Conservation (phyloP, 2,888 invertebrate genomes). For the Volucella bombylans region DNA sequence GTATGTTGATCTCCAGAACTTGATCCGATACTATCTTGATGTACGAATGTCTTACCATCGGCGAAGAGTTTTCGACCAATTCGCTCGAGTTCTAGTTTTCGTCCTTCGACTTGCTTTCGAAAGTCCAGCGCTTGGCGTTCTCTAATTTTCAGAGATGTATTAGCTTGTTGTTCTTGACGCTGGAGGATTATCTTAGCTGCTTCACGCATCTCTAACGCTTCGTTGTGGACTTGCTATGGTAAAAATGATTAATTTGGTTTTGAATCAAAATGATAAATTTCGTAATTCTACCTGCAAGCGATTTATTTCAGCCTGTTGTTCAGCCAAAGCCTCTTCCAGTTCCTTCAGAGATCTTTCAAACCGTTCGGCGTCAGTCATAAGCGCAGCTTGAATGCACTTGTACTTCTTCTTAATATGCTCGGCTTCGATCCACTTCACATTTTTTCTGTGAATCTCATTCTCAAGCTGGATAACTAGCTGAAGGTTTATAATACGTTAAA, state of each 20-base stretch:
- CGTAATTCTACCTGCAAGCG: slow-evolving; percentile 85
- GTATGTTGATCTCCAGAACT: slow-evolving; percentile 82
- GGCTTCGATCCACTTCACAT: slow-evolving; percentile 92
- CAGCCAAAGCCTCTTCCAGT: slow-evolving; percentile 86
- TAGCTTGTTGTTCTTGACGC: slow-evolving; percentile 87
- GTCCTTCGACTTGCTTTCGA: slow-evolving; percentile 87
- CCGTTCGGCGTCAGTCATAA: slow-evolving; percentile 88
- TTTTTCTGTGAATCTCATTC: slow-evolving; percentile 91
- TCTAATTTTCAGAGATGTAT: slow-evolving; percentile 86
- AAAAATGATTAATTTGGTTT: not conserved
- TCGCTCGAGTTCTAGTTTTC: slow-evolving; percentile 88
- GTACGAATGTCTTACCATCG: slow-evolving; percentile 84
- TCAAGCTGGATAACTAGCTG: slow-evolving; percentile 88
- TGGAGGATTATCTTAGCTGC: slow-evolving; percentile 87
- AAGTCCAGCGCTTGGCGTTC: slow-evolving; percentile 86
- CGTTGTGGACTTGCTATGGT: slow-evolving; percentile 86
- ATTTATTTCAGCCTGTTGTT: slow-evolving; percentile 89
- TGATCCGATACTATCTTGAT: slow-evolving; percentile 85
- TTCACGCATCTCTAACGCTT: slow-evolving; percentile 88
- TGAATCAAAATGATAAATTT: not conserved
- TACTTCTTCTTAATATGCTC: slow-evolving; percentile 91
- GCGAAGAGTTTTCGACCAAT: slow-evolving; percentile 90
- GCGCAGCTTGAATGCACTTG: slow-evolving; percentile 86
- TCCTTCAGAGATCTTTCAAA: slow-evolving; percentile 89
- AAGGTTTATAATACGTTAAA: not conserved